These are phyloP conservation scores for Catharus minimus DNA, from an alignment of 2,113 vertebrate species.

Conservation along the genomic window DNA sequence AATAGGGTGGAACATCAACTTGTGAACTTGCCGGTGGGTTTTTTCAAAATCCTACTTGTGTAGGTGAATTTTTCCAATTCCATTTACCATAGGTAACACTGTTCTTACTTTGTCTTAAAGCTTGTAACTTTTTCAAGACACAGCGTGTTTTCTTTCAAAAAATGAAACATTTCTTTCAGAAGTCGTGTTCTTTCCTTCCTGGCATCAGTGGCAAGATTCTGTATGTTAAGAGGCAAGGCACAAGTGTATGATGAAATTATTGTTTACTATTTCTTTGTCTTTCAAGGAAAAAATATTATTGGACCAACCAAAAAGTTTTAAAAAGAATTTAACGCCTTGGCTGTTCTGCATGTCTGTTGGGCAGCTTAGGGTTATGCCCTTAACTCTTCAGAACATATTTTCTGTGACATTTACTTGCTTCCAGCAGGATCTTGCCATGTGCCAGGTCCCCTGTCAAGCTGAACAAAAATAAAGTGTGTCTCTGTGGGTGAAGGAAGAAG, in stretches of 20 bases:
- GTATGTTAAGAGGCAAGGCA: background rate
- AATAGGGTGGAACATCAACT: background rate
- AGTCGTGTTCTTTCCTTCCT: background rate
- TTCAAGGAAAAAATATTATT: background rate
- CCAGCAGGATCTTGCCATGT: background rate
- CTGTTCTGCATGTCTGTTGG: background rate
- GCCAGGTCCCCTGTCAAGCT: background rate
- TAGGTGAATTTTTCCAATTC: background rate
- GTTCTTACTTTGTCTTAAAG: background rate
- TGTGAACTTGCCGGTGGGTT: background rate
- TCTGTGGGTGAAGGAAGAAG: background rate
- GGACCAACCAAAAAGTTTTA: background rate
- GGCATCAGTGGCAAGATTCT: background rate
- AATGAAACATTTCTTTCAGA: background rate
- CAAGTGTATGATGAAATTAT: background rate
- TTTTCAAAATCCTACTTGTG: background rate
- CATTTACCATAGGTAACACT: background rate
- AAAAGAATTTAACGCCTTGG: background rate
- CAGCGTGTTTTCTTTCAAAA: background rate
- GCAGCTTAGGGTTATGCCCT: background rate
- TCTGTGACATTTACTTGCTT: background rate
- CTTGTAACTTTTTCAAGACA: background rate
- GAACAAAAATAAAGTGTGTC: background rate
- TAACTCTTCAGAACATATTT: background rate
- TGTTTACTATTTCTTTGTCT: background rate